phyloP scores from a whole-genome alignment of 2,888 invertebrate genomes.

The Pollenia labialis region DNA sequence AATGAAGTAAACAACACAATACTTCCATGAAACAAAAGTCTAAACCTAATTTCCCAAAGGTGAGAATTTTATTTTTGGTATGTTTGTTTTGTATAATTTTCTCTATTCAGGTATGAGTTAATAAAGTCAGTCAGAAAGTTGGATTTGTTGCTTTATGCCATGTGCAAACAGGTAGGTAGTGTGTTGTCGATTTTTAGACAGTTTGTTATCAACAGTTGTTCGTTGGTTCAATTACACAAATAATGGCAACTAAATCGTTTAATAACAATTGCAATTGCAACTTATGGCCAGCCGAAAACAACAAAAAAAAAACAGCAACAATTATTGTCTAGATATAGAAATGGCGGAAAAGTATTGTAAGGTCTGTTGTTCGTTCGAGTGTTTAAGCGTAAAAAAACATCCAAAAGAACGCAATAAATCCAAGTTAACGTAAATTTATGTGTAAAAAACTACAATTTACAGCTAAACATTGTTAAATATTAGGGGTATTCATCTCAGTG shows the following conservation, averaged over 20 bases:
- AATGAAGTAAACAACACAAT: conserved; percentile 5
- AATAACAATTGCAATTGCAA: conserved; percentile 40
- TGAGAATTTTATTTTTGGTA: conserved; percentile 35
- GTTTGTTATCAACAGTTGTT: conserved; percentile 33
- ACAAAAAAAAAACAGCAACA: conserved; percentile 26
- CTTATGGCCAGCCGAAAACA: conserved; percentile 16
- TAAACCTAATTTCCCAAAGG: conserved; percentile 44
- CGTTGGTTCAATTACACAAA: conserved; percentile 13
- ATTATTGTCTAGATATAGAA: conserved; percentile 51
- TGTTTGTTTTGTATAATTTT: not conserved
- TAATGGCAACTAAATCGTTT: conserved; percentile 20
- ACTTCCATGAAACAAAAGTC: not conserved
- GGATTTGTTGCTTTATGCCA: not conserved
- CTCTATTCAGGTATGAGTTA: not conserved
- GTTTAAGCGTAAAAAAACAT: conserved; percentile 21
- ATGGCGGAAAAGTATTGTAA: conserved; percentile 61
- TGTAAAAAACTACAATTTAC: conserved; percentile 52
- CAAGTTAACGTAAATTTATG: conserved; percentile 53
- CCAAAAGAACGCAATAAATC: conserved; percentile 19
- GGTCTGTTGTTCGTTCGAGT: conserved; percentile 40
- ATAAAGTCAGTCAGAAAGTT: not conserved
- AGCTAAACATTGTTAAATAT: conserved; percentile 26
- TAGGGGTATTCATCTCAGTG: conserved; percentile 19
- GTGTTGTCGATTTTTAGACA: not conserved
- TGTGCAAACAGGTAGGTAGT: conserved; percentile 47